phyloP scores from a whole-genome alignment of 2,797 vertebrate genomes.

The Sebastes hubbsi region DNA sequence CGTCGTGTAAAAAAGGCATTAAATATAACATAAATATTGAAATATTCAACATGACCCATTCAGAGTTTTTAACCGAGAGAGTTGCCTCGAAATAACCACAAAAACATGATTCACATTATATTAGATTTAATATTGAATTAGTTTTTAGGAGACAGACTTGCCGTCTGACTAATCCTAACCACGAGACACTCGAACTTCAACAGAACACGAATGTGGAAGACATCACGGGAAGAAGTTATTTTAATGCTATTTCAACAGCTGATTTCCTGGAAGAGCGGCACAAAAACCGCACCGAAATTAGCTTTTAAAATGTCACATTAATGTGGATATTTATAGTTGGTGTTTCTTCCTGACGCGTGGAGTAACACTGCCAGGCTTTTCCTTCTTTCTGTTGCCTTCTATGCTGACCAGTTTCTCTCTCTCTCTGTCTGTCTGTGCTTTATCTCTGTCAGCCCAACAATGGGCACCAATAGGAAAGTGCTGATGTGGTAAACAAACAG shows the following conservation, averaged over 20 bases:
- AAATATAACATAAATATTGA: background rate
- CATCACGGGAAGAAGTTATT: background rate
- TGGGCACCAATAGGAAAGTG: conserved; percentile 44
- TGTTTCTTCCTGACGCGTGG: conserved; percentile 19
- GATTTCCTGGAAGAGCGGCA: no score
- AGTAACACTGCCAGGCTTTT: conserved; percentile 20
- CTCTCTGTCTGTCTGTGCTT: conserved; percentile 10
- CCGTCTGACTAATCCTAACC: background rate
- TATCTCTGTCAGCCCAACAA: conserved; percentile 48
- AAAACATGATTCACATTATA: background rate
- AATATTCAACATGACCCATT: background rate
- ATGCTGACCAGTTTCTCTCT: conserved; percentile 44
- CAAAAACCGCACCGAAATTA: background rate
- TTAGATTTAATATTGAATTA: background rate
- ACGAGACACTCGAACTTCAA: background rate
- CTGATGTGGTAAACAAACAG: conserved; percentile 58
- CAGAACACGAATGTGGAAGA: background rate
- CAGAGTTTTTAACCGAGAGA: background rate
- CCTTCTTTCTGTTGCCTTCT: conserved; percentile 43
- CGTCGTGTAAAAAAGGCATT: background rate
- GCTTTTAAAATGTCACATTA: background rate
- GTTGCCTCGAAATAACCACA: background rate
- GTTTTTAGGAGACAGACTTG: background rate
- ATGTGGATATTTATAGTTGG: background rate
- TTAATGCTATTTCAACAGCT: background rate